Percentiles rank a stretch among this genome's conserved stretches.
These are phyloP conservation scores for Drosophila setosimentum DNA, from an alignment of 2,888 invertebrate species.

Conservation along the genomic window DNA sequence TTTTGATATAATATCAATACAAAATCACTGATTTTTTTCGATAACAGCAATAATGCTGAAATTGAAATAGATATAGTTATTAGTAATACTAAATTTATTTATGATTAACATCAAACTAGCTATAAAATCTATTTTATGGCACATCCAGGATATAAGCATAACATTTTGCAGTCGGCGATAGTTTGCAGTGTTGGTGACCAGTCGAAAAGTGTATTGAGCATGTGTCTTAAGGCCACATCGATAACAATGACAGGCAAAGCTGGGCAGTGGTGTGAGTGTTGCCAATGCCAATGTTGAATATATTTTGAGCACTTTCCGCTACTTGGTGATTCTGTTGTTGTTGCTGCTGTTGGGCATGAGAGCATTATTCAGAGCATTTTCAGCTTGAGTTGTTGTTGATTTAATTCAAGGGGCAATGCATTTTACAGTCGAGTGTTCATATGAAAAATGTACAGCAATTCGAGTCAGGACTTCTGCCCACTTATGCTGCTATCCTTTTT, in stretches of 20 bases:
- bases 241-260: conserved; percentile 33
- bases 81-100: background rate
- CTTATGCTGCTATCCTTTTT: conserved; percentile 64
- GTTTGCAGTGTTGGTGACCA: background rate
- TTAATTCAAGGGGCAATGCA: conserved; percentile 80
- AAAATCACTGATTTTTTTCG: background rate
- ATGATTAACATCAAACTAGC: background rate
- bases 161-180: no score
- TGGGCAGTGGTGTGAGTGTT: conserved; percentile 15
- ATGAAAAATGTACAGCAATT: conserved; percentile 75
- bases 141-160: background rate
- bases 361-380: conserved; percentile 42
- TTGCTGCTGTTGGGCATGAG: conserved; percentile 27
- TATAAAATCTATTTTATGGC: background rate
- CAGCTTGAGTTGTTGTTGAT: conserved; percentile 77
- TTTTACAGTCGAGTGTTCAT: conserved; percentile 72
- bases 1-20: no score
- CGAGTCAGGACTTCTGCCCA: conserved; percentile 57
- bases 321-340: conserved; percentile 22
- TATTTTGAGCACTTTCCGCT: conserved; percentile 42
- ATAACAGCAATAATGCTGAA: background rate
- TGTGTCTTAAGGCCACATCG: conserved; percentile 21
- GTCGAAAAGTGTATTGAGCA: conserved; percentile 15
- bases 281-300: conserved; percentile 45
- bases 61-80: background rate